These are phyloP conservation scores for Oreochromis niloticus DNA, from an alignment of 2,113 vertebrate genomes.

Conservation along the genomic window DNA sequence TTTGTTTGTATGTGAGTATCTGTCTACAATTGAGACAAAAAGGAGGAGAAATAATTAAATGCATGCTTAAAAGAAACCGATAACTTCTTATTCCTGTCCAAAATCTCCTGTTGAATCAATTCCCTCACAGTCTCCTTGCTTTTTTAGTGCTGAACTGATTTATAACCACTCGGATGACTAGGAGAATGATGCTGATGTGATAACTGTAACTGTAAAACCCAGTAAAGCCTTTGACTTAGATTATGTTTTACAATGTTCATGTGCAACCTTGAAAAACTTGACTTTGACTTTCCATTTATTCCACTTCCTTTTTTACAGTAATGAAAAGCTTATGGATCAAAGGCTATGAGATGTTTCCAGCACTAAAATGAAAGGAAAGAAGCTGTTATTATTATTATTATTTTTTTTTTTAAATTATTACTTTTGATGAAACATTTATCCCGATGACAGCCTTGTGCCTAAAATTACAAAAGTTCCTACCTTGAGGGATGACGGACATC, in stretches of 20 bases:
- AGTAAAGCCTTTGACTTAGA: not conserved
- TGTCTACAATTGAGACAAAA: not conserved
- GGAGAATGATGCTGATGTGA: not conserved
- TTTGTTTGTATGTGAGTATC: not conserved
- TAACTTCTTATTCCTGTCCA: not conserved
- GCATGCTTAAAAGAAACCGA: not conserved
- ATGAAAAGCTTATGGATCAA: not conserved
- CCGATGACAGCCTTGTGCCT: not conserved
- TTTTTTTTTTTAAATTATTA: accelerated
- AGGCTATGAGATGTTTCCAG: not conserved
- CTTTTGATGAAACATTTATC: not conserved
- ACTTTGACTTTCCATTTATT: not conserved
- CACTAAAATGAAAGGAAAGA: not conserved
- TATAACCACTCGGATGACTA: not conserved
- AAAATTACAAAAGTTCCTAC: not conserved
- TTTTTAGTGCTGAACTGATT: not conserved
- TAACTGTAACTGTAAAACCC: not conserved
- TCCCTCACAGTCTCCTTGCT: not conserved
- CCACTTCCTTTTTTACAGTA: not conserved
- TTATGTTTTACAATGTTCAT: not conserved
- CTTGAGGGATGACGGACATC: not conserved
- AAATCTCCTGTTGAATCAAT: not conserved
- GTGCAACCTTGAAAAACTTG: not conserved
- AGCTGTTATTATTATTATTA: not conserved
- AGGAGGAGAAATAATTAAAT: not conserved